Conservation (phyloP, 2,797 vertebrate species). For the Xiphophorus birchmanni region DNA sequence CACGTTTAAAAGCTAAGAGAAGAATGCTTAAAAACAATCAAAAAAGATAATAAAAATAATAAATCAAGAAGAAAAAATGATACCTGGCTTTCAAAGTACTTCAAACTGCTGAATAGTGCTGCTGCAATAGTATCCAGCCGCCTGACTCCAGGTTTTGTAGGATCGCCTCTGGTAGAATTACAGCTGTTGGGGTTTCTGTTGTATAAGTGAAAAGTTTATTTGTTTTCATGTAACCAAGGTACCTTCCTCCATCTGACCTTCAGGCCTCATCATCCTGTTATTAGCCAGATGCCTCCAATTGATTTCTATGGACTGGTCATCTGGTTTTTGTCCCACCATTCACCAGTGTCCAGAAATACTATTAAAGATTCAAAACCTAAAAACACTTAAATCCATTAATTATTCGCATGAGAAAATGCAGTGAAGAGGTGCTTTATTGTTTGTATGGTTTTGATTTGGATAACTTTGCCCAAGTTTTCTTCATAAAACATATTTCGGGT, state of each 20-base stretch:
- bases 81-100: neutral
- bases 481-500: neutral
- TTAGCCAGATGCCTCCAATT: neutral
- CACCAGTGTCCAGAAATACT: neutral
- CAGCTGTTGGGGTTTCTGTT: neutral
- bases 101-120: neutral
- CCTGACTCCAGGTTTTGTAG: neutral
- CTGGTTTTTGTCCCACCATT: neutral
- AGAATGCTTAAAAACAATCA: neutral
- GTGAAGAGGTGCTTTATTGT: neutral
- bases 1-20: neutral
- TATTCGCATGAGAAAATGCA: neutral
- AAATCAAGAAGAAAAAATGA: neutral
- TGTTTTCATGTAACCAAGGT: neutral
- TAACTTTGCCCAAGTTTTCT: neutral
- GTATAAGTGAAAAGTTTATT: neutral
- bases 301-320: neutral
- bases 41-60: neutral
- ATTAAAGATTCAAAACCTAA: neutral
- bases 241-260: neutral
- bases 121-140: neutral
- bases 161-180: neutral
- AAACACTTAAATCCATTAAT: neutral
- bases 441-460: neutral
- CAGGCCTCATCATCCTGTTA: neutral